Base-by-base conservation (phyloP, 2,888 invertebrate genomes). In the Mystacides longicornis region DNA sequence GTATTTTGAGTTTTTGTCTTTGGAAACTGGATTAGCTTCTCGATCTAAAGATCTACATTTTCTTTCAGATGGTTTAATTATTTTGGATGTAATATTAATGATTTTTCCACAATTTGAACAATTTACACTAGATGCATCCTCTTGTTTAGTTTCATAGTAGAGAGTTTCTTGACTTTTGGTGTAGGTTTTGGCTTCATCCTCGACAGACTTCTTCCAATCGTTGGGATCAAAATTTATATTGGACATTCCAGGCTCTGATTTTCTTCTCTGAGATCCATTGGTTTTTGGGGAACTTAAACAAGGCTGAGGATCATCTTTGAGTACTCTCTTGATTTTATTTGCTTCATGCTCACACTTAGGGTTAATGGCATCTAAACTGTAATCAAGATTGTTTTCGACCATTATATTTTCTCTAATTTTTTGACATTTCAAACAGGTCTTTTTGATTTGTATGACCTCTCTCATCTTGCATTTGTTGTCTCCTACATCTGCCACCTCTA, bases 241-340 rank as follows among this genome's bases (percentile, higher is more conserved):
- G 58, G 73, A 75, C 51, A 81, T 68, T n/a, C 83, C 82, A 1
- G 86, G 87, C 68, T 86, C 87, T 14, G 86, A 86, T 67, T 86
- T 86, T 62, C 86, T 70, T 64, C 86, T 73, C 85, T 86, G 85
- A 54, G 80, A 83, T 7, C 82, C 80, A 63, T 85, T 81, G 2
- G 23, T 45, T 45, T 60, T 60, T 1, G 60, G 56, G 5, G 55
- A 51, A 11, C 21, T 50, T 18, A 58, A 43, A 23, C 52, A 33
- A 16, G 77, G 64, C 66, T 80, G 68, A 57, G 77, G 73, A 69
- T 81, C 69, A 66, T 77, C 77, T 65, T 73, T 76, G 2, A 76
- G 77, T 7, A 51, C 18, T 31, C 57, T 57, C 42, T 60, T 61
- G 19, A 20, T 18, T 20, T 47, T 52, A 21, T 23, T 9, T 7